These are phyloP conservation scores for Poeciliopsis infans DNA, from an alignment of 2,797 vertebrate species.

Conservation along the genomic window DNA sequence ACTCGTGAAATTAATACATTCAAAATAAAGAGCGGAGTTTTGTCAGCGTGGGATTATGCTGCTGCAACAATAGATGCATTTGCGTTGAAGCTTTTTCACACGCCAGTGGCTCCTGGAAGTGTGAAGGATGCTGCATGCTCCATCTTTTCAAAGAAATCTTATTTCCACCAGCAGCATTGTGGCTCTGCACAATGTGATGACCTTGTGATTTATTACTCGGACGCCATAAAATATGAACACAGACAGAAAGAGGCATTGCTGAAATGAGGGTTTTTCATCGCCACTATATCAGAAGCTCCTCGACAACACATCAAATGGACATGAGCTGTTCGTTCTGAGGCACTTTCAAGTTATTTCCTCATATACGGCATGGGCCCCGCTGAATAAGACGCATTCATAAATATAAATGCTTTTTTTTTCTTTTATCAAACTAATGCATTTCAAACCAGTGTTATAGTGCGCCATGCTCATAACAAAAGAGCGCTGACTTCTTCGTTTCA, in stretches of 20 bases:
- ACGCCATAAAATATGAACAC: slow-evolving; percentile 45
- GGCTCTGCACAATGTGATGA: slow-evolving; percentile 33
- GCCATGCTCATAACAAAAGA: slow-evolving; percentile 59
- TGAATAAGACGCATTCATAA: slow-evolving; percentile 62
- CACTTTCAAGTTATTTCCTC: slow-evolving; percentile 60
- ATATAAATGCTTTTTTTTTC: slow-evolving; percentile 71
- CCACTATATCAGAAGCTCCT: slow-evolving; percentile 36
- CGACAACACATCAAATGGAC: slow-evolving; percentile 17
- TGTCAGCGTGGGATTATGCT: neutral
- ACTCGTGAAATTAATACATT: neutral
- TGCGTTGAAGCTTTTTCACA: neutral
- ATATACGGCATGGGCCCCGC: slow-evolving; percentile 27
- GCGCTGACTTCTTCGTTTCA: slow-evolving; percentile 56
- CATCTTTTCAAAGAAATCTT: slow-evolving; percentile 37
- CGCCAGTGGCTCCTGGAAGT: neutral
- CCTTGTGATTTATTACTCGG: slow-evolving; percentile 65
- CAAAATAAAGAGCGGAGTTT: neutral
- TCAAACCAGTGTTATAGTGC: slow-evolving; percentile 55
- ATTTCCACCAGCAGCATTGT: slow-evolving; percentile 34
- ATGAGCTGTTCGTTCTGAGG: slow-evolving; percentile 25
- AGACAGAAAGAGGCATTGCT: slow-evolving; percentile 41
- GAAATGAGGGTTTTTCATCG: slow-evolving; percentile 54
- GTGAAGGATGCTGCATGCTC: neutral
- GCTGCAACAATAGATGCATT: neutral
- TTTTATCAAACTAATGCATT: slow-evolving; percentile 76